phyloP scores from a whole-genome alignment of 1,140 invertebrate species.

The Andricus grossulariae region DNA sequence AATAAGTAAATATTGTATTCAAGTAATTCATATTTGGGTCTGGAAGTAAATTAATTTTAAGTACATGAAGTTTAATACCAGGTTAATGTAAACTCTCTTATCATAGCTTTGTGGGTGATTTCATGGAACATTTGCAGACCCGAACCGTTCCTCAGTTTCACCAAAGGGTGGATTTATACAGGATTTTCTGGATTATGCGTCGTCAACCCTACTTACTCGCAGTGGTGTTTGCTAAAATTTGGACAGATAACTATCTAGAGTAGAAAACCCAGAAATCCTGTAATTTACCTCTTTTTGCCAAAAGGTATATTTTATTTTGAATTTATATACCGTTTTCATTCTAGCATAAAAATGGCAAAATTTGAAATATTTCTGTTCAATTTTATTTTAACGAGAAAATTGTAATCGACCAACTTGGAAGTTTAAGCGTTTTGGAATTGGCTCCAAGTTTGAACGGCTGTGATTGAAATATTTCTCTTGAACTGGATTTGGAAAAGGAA shows the following conservation, averaged over 20 bases:
- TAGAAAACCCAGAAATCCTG: not conserved
- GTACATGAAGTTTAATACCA: not conserved
- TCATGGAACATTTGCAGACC: slow-evolving; percentile 5
- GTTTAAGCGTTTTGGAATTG: too few species aligned
- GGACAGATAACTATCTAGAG: not conserved
- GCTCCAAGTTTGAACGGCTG: too few species aligned
- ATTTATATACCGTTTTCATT: not conserved
- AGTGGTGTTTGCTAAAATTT: not conserved
- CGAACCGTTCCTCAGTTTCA: slow-evolving; percentile 3
- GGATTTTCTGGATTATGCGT: slow-evolving; percentile 28
- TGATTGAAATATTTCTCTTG: too few species aligned
- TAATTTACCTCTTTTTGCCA: not conserved
- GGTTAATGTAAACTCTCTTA: not conserved
- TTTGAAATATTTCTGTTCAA: not conserved
- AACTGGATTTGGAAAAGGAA: not conserved
- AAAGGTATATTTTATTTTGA: not conserved
- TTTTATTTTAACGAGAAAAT: not conserved
- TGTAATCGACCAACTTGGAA: too few species aligned
- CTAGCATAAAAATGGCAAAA: not conserved
- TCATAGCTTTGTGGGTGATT: not conserved
- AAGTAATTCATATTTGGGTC: too few species aligned
- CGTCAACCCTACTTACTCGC: not conserved
- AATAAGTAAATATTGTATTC: too few species aligned
- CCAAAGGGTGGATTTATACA: slow-evolving; percentile 12
- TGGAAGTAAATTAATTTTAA: not conserved